Evolutionary conservation across 2,797 vertebrate species (phyloP).

Genomic region (Leptoclinus maculatus): DNA sequence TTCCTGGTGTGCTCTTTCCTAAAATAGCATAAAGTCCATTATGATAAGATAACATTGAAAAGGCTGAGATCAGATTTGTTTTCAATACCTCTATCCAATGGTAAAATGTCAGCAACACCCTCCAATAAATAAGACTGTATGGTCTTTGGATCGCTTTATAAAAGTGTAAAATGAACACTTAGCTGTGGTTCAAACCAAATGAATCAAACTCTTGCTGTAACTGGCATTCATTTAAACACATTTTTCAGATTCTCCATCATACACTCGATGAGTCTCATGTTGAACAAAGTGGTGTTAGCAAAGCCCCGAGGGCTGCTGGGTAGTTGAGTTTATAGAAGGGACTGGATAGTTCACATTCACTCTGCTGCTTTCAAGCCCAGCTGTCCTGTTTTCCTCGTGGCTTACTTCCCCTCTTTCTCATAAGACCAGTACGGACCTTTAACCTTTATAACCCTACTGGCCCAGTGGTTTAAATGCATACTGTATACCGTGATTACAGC

Average conservation of each 20-base stretch:
- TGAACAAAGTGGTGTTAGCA: background rate
- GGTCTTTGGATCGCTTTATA: too few relatives aligned
- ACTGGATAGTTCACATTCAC: background rate
- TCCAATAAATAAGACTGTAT: background rate
- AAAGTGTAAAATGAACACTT: too few relatives aligned
- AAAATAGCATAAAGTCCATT: background rate
- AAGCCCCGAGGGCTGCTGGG: too few relatives aligned
- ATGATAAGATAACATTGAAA: background rate
- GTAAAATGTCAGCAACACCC: background rate
- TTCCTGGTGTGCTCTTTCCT: background rate
- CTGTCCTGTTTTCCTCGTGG: constrained; percentile 12
- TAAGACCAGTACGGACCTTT: background rate
- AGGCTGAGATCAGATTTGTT: background rate
- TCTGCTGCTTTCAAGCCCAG: background rate
- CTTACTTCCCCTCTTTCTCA: background rate
- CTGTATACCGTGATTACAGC: background rate
- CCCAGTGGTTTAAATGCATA: background rate
- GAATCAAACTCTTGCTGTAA: too few relatives aligned
- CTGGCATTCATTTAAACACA: too few relatives aligned
- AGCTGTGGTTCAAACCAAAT: too few relatives aligned
- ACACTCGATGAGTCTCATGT: too few relatives aligned
- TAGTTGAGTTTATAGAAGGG: background rate
- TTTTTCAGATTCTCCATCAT: too few relatives aligned
- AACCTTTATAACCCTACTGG: background rate
- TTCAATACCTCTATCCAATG: background rate